Base-by-base conservation (phyloP, 2,888 invertebrate species). In the Ecliptopera silaceata region DNA sequence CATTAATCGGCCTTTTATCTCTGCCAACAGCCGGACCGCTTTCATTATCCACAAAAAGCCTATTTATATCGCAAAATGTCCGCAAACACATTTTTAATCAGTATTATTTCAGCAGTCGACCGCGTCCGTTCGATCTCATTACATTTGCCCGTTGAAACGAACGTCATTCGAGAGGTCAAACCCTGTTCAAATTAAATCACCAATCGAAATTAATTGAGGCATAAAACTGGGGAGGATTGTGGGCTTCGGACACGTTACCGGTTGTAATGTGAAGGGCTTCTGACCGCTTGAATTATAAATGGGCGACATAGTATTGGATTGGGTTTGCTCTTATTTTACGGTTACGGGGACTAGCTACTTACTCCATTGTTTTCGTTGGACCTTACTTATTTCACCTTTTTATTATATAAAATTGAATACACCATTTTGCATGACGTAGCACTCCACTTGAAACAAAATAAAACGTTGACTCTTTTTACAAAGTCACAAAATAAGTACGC, bases 171-270 rank as follows among this genome's bases (percentile, higher is more conserved):
- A 70, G 67, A 71, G 73, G 72, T 68, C 73, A 74, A 78, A 80
- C 79, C 75, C 74, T 71, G 71, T 71, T 72, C 70, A 75, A 80
- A 79, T 80, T 78, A 73, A 75, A 75, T 68, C 74, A 74, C 65
- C 73, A 73, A 77, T 77, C 77, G 66, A 72, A 77, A 80, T 80
- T 80, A 80, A 82, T 79, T 80, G 77, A 74, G 70, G 72, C 75
- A 72, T 78, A 72, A 74, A 79, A 79, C 63, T 68, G 71, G 66
- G 54, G 59, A 54, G 57, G 63, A 61, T 61, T 60, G 64, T 52
- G 57, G 54, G 63, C 50, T 65, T 34, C 58, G 64, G 57, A 69
- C 64, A 67, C 66, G 68, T 63, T 61, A 54, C 67, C 56, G 69
- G 65, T 59, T 67, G 69, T 69, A 68, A 71, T 72, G 70, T 64